Percentiles rank a stretch among this genome's conserved stretches.
Evolutionary conservation across 2,113 vertebrate genomes (phyloP).

Genomic region (Halcyon senegalensis): DNA sequence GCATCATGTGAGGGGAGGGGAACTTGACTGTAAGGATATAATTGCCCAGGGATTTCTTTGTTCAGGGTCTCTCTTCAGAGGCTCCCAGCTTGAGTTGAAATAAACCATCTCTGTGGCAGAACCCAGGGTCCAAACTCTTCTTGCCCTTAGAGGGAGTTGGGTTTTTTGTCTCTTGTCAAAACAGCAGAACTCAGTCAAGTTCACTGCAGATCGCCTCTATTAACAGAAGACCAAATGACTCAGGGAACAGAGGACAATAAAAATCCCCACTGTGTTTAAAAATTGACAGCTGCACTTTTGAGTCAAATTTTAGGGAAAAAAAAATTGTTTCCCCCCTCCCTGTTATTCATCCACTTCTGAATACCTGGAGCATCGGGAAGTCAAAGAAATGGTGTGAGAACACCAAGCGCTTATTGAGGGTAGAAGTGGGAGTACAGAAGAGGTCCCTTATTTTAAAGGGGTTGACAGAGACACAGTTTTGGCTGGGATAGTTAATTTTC

Average conservation of each 20-base stretch:
- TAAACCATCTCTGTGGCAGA: background rate
- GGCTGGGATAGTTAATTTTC: background rate
- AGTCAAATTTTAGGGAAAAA: background rate
- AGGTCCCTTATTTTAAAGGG: background rate
- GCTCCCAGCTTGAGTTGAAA: background rate
- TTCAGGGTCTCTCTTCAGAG: background rate
- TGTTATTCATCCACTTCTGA: background rate
- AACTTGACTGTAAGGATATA: background rate
- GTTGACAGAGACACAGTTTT: background rate
- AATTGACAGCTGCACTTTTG: background rate
- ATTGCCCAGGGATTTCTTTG: background rate
- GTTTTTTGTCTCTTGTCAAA: background rate
- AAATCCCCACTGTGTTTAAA: background rate
- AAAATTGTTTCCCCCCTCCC: too few relatives aligned
- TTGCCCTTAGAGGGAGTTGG: background rate
- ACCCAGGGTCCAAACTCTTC: background rate
- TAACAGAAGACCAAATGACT: background rate
- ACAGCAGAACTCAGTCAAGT: background rate
- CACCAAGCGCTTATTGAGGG: background rate
- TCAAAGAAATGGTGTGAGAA: background rate
- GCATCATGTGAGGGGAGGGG: background rate
- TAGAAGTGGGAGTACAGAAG: background rate
- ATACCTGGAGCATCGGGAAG: background rate
- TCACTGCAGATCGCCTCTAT: background rate
- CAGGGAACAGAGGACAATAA: background rate